These are phyloP conservation scores for Hydropsyche betteni DNA, from an alignment of 2,888 invertebrate species.

Conservation along the genomic window DNA sequence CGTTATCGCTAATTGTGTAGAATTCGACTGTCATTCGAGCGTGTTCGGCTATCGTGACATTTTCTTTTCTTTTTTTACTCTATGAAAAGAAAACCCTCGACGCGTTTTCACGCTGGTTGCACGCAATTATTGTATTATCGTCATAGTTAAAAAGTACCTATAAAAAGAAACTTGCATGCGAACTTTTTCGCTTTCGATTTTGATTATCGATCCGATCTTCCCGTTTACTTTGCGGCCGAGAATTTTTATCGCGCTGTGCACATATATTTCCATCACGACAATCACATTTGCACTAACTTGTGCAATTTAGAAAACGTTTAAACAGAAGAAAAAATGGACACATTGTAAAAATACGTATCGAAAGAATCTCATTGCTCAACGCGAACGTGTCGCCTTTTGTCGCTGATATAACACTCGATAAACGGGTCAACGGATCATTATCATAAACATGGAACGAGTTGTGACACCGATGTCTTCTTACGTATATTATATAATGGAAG, in stretches of 20 bases:
- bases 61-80: background rate
- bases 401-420: slow-evolving; percentile 29
- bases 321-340: too few species aligned
- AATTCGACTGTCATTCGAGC: background rate
- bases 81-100: background rate
- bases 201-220: too few species aligned
- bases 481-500: slow-evolving; percentile 14
- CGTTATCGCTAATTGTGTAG: background rate
- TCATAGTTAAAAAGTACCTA: too few species aligned
- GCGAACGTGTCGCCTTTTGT: slow-evolving; percentile 11
- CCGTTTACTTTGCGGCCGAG: too few species aligned
- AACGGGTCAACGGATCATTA: slow-evolving; percentile 33
- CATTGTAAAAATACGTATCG: too few species aligned
- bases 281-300: too few species aligned
- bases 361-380: slow-evolving; percentile 15
- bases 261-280: too few species aligned
- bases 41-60: slow-evolving; percentile 4
- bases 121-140: background rate
- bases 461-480: slow-evolving; percentile 25
- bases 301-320: too few species aligned
- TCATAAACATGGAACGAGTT: slow-evolving; percentile 24
- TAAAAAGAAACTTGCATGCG: too few species aligned
- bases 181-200: too few species aligned
- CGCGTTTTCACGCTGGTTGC: background rate
- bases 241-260: too few species aligned